These are phyloP conservation scores for Artemia sp. DNA, from an alignment of 2,888 invertebrate species.

Conservation along the genomic window DNA sequence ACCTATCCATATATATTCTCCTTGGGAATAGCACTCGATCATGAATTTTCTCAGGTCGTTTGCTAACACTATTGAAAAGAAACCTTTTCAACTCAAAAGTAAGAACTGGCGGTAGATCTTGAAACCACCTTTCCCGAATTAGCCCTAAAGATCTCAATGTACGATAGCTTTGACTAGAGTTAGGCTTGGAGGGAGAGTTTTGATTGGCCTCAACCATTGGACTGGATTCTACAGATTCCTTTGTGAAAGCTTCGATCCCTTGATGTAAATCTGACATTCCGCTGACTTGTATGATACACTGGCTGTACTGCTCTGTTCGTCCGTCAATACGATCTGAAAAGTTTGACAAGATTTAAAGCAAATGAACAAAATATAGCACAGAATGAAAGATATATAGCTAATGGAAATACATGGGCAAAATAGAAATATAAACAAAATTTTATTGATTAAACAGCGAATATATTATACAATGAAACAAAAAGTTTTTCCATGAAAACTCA, in stretches of 20 bases:
- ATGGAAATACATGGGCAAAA: no score
- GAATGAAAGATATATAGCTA: no score
- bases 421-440: no score
- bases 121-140: conserved; percentile 1
- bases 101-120: conserved; percentile 29
- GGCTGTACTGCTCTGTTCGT: conserved; percentile 30
- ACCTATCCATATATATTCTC: conserved; percentile 35
- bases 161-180: conserved; percentile 7
- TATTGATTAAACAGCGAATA: no score
- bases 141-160: background rate
- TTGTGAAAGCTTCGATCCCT: conserved; percentile 33
- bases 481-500: no score
- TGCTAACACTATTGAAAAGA: conserved; percentile 34
- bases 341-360: no score
- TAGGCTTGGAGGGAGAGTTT: background rate
- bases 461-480: no score
- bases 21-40: conserved; percentile 35
- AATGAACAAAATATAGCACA: no score
- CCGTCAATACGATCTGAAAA: background rate
- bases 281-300: conserved; percentile 35
- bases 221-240: conserved; percentile 11
- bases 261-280: conserved; percentile 34
- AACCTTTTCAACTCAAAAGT: conserved; percentile 35
- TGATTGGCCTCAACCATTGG: background rate
- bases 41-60: conserved; percentile 35